phyloP scores from a whole-genome alignment of 2,797 vertebrate species.

The Crax fasciolata region DNA sequence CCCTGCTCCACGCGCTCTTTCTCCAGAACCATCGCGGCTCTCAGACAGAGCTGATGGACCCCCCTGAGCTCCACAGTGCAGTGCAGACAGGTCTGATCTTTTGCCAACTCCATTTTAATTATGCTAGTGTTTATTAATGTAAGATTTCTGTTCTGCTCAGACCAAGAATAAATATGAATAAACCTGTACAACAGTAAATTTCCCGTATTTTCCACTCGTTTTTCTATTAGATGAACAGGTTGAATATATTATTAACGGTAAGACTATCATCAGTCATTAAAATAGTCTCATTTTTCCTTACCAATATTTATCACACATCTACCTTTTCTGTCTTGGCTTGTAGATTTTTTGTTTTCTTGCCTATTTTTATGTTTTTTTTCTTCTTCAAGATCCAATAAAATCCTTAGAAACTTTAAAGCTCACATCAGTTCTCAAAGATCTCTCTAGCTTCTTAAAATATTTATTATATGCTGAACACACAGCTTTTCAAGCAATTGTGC shows the following conservation, averaged over 20 bases:
- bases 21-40: not conserved
- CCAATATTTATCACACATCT: not conserved
- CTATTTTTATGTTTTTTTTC: not conserved
- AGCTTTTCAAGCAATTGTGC: not conserved
- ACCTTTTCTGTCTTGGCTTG: not conserved
- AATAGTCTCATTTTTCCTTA: not conserved
- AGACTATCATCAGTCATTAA: not conserved
- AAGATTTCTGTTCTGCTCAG: not conserved
- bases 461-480: not conserved
- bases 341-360: not conserved
- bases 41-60: not conserved
- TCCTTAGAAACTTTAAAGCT: not conserved
- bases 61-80: not conserved
- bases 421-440: not conserved
- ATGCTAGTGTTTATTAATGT: not conserved
- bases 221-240: not conserved
- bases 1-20: fast-evolving
- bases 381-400: not conserved
- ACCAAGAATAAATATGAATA: not conserved
- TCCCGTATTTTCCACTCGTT: not conserved
- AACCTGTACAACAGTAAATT: not conserved
- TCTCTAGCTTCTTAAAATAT: constrained; percentile 18
- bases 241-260: not conserved
- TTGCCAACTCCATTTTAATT: not conserved
- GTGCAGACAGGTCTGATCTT: not conserved